Evolutionary conservation across 1,140 invertebrate species (phyloP).

Genomic region (Gonatopus flavifemur): DNA sequence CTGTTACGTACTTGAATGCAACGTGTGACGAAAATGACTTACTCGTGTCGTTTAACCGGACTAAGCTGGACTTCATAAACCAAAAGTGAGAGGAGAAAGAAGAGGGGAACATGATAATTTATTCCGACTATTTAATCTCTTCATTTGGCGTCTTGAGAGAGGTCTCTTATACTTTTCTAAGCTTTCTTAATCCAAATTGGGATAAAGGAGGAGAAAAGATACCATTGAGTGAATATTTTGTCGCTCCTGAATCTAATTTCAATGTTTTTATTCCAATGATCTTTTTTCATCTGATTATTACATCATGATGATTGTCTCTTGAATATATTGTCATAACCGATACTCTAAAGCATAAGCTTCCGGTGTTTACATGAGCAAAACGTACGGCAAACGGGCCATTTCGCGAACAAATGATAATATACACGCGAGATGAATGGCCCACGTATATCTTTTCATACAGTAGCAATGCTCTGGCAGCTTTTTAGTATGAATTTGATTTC

Average conservation of each 20-base stretch:
- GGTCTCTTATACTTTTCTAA: constrained; percentile 12
- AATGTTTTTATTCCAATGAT: too few species aligned
- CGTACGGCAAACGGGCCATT: constrained; percentile 4
- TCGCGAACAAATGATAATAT: constrained; percentile 22
- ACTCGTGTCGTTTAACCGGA: too few species aligned
- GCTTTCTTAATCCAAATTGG: constrained; percentile 32
- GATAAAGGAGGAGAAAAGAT: constrained; percentile 2
- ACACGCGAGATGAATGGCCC: constrained; percentile 28
- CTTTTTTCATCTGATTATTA: too few species aligned
- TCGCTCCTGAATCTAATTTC: too few species aligned
- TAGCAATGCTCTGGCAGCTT: too few species aligned
- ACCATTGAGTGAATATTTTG: too few species aligned
- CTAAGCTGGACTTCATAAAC: constrained; percentile 22
- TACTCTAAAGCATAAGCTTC: too few species aligned
- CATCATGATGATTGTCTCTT: too few species aligned
- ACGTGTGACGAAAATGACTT: too few species aligned
- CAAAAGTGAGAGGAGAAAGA: constrained; percentile 12
- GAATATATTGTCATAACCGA: too few species aligned
- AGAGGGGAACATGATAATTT: constrained; percentile 25
- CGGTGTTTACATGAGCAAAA: constrained; percentile 24
- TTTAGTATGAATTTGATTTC: too few species aligned
- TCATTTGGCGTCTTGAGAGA: constrained; percentile 19
- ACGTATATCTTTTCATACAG: constrained; percentile 5
- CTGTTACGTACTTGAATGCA: too few species aligned
- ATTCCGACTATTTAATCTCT: constrained; percentile 37